phyloP scores from a whole-genome alignment of 2,888 invertebrate species.

The Thymelicus lineola region DNA sequence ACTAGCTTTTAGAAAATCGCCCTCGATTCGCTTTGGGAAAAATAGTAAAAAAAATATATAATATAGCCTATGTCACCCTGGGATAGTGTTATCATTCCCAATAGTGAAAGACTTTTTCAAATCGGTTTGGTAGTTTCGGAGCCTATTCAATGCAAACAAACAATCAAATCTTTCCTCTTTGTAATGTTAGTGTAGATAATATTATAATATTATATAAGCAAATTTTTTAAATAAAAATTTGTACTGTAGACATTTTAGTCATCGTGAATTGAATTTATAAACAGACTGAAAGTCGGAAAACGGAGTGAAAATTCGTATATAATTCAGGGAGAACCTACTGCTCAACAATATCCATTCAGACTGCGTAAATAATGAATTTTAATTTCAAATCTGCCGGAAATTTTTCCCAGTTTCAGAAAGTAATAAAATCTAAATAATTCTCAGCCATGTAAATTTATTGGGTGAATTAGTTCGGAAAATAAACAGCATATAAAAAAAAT shows the following conservation, averaged over 20 bases:
- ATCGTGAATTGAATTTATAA: conserved; percentile 1
- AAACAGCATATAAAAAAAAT: background rate
- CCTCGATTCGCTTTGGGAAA: no score
- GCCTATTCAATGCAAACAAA: no score
- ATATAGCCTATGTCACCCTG: no score
- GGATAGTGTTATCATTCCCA: no score
- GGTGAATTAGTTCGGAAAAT: background rate
- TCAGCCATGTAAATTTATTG: background rate
- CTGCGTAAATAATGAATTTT: conserved; percentile 17
- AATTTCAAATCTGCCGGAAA: conserved; percentile 5
- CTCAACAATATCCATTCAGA: background rate
- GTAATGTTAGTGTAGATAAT: no score
- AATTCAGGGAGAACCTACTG: background rate
- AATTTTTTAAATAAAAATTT: background rate
- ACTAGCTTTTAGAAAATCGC: no score
- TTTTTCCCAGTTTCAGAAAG: background rate
- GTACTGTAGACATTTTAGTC: background rate
- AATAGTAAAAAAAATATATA: no score
- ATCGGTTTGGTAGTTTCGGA: no score
- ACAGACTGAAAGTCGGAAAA: background rate
- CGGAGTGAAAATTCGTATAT: conserved; percentile 6
- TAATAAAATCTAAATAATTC: conserved; percentile 5
- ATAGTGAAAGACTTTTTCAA: no score
- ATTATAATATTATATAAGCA: no score
- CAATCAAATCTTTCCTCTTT: no score